These are phyloP conservation scores for Hemicordylus capensis DNA, from an alignment of 2,113 vertebrate genomes.

Conservation along the genomic window DNA sequence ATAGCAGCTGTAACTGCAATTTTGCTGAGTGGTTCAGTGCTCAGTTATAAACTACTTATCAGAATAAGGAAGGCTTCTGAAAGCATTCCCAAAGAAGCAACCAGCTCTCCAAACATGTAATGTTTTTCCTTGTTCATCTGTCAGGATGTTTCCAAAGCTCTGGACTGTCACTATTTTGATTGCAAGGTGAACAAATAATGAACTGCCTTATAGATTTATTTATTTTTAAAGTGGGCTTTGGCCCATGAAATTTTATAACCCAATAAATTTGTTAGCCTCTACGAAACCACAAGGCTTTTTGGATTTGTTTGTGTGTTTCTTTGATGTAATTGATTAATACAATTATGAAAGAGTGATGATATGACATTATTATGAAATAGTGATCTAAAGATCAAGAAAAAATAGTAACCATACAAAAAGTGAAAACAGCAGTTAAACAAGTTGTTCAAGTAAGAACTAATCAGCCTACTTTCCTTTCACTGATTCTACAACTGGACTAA, in stretches of 20 bases:
- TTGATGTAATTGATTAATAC: too few relatives aligned
- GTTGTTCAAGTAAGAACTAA: too few relatives aligned
- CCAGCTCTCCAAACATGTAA: constrained; percentile 5
- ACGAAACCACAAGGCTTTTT: too few relatives aligned
- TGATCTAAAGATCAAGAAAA: too few relatives aligned
- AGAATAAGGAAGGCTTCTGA: constrained; percentile 12
- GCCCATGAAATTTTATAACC: not conserved
- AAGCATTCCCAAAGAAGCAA: constrained; percentile 33
- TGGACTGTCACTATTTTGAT: constrained; percentile 19
- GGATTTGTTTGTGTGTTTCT: too few relatives aligned
- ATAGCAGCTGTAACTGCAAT: constrained; percentile 1
- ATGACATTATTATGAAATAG: too few relatives aligned
- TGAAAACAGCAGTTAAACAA: too few relatives aligned
- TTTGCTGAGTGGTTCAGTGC: constrained; percentile 22
- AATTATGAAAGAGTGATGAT: too few relatives aligned
- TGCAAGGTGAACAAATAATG: constrained; percentile 18
- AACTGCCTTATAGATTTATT: not conserved
- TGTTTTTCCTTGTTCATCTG: constrained; percentile 1
- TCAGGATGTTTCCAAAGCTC: not conserved
- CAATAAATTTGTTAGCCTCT: not conserved
- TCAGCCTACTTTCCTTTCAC: too few relatives aligned
- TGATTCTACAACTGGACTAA: too few relatives aligned
- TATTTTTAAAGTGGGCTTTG: not conserved
- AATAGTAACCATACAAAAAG: too few relatives aligned
- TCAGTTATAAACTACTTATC: constrained; percentile 23